Evolutionary conservation across 2,113 vertebrate species (phyloP).

Genomic region (Oreamnos americanus): DNA sequence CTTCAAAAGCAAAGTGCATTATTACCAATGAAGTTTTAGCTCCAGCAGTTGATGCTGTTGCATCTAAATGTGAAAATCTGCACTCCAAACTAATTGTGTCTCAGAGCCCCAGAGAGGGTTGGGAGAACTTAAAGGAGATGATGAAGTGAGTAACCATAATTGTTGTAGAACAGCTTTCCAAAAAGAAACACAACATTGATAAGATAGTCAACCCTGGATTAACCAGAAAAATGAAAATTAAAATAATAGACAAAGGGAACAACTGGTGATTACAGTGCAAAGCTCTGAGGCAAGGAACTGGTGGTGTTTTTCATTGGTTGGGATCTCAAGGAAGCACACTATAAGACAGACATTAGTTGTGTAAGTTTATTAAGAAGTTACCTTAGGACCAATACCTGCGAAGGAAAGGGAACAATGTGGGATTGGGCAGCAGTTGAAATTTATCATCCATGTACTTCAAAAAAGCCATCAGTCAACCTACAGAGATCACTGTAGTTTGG

Average conservation of each 20-base stretch:
- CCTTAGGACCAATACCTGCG: neutral
- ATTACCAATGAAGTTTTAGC: conserved; percentile 82
- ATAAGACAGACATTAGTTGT: neutral
- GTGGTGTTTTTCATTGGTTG: neutral
- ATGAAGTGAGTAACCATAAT: conserved; percentile 78
- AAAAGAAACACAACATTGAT: neutral
- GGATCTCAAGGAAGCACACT: neutral
- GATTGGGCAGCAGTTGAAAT: neutral
- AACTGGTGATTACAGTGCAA: neutral
- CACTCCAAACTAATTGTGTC: conserved; percentile 83
- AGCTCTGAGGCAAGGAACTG: neutral
- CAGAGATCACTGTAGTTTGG: neutral
- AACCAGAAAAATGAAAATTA: neutral
- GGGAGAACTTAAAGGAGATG: conserved; percentile 81
- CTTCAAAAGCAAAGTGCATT: conserved; percentile 84
- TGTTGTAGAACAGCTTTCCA: neutral
- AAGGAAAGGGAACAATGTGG: neutral
- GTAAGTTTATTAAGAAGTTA: neutral
- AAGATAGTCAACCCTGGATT: neutral
- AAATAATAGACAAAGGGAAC: neutral
- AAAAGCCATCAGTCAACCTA: neutral
- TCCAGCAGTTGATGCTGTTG: conserved; percentile 79
- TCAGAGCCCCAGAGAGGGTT: conserved; percentile 75
- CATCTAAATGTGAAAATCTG: conserved; percentile 79
- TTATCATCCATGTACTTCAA: neutral